Evolutionary conservation across 2,113 vertebrate genomes (phyloP).

Genomic region (Sakesphorus luctuosus): DNA sequence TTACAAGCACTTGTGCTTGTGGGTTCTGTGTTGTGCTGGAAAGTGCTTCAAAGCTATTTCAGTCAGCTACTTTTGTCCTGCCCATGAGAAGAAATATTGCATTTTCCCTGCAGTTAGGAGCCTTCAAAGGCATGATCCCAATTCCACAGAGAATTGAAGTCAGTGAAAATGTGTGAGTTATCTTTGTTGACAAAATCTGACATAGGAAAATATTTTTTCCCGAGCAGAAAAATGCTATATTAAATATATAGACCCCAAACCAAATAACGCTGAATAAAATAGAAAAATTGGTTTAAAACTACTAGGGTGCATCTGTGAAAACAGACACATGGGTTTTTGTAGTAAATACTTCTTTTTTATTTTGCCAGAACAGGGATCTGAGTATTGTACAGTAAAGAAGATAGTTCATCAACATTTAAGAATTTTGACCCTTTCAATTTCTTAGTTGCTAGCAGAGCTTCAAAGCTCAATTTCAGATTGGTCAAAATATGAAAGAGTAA

Average conservation of each 20-base stretch:
- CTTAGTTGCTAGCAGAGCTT: not conserved
- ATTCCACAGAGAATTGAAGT: not conserved
- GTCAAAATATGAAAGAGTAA: not conserved
- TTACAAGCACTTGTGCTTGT: not conserved
- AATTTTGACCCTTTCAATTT: not conserved
- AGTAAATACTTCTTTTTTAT: not conserved
- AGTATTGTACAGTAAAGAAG: not conserved
- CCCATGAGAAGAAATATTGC: not conserved
- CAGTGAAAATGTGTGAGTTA: not conserved
- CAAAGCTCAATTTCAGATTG: not conserved
- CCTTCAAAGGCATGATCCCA: not conserved
- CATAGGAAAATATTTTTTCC: too few species aligned
- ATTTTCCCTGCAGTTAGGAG: not conserved
- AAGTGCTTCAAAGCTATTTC: not conserved
- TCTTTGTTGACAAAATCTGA: not conserved
- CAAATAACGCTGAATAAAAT: not conserved
- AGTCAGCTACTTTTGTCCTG: not conserved
- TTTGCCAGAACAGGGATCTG: not conserved
- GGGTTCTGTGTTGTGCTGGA: not conserved
- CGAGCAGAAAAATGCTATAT: not conserved
- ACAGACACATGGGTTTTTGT: not conserved
- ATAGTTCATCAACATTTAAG: not conserved
- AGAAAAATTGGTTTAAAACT: not conserved
- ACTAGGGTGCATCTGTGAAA: not conserved
- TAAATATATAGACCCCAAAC: not conserved